Conservation (phyloP, 2,113 vertebrate species). For the Opisthocomus hoazin region DNA sequence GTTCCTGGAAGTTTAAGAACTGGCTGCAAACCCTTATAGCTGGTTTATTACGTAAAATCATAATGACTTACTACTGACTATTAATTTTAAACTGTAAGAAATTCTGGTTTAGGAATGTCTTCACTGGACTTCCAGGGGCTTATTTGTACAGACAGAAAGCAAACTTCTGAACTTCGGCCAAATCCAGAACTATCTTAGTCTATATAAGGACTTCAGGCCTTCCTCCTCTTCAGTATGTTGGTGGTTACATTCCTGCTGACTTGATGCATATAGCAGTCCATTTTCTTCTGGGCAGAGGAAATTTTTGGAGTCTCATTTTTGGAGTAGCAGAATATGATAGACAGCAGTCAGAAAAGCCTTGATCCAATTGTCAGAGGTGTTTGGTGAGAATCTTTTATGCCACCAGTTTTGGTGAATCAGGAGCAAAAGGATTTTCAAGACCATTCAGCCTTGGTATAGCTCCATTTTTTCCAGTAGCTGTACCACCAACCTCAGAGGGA, state of each 20-base stretch:
- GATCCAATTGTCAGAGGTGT: background rate
- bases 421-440: background rate
- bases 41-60: slow-evolving; percentile 2
- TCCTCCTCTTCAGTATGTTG: background rate
- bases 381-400: background rate
- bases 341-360: background rate
- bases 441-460: background rate
- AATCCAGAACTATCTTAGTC: background rate
- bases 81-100: background rate
- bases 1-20: slow-evolving; percentile 50
- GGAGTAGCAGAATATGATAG: background rate
- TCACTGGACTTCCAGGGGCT: background rate
- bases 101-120: background rate
- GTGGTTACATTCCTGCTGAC: background rate
- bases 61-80: slow-evolving; percentile 3
- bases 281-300: background rate
- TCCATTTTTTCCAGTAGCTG: background rate
- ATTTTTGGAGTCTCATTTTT: background rate
- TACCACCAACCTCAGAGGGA: background rate
- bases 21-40: background rate
- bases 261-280: background rate
- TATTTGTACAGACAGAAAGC: background rate
- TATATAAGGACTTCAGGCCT: background rate
- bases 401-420: background rate
- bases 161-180: background rate